Evolutionary conservation across 92 coral and sea anemone species (phyloP).

Genomic region (Parazoanthus darwini): DNA sequence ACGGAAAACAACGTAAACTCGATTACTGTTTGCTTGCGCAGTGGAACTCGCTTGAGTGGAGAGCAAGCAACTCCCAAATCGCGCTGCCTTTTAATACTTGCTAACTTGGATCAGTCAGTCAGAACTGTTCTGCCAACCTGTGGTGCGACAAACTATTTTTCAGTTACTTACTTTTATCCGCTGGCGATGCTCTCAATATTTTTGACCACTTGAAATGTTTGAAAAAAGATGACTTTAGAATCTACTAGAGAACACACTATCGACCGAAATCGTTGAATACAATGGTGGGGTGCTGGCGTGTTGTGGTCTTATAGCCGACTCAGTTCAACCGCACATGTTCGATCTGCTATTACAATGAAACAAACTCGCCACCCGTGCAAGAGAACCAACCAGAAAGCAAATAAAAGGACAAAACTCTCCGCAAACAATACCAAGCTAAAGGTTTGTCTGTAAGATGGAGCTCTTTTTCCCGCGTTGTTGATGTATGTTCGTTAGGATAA

Average conservation of each 20-base stretch:
- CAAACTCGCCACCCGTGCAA: conserved; percentile 36
- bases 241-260: background rate
- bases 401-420: background rate
- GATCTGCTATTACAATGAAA: background rate
- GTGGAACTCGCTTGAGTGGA: background rate
- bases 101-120: background rate
- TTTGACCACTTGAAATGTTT: background rate
- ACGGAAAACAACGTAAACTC: background rate
- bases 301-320: background rate
- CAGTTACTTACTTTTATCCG: background rate
- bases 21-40: conserved; percentile 1
- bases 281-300: background rate
- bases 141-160: background rate
- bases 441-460: background rate
- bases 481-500: background rate
- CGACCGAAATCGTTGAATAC: background rate
- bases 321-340: background rate
- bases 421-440: background rate
- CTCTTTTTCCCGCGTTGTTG: background rate
- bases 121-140: conserved; percentile 1
- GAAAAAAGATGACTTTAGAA: background rate
- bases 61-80: background rate
- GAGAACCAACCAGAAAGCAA: conserved; percentile 17
- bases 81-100: too few species aligned
- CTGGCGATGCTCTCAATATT: background rate